Conservation (phyloP, 2,888 invertebrate species). For the Myathropa florea region DNA sequence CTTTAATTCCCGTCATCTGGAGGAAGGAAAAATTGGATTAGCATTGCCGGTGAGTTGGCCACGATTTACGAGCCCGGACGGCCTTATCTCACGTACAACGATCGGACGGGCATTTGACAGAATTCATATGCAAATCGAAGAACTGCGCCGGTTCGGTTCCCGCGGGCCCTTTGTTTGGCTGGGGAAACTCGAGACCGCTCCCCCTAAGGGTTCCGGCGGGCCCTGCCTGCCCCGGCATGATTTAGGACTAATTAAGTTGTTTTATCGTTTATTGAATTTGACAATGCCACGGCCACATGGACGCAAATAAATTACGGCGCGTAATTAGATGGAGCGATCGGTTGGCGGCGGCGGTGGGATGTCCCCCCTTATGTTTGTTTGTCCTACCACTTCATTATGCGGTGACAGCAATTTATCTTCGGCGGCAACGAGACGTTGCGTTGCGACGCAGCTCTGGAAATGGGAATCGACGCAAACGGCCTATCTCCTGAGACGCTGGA, state of each 20-base stretch:
- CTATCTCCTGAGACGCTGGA: slow-evolving; percentile 39
- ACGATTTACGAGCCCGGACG: slow-evolving; percentile 54
- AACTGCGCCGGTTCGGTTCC: not conserved
- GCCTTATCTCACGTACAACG: slow-evolving; percentile 52
- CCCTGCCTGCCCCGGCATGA: slow-evolving; percentile 43
- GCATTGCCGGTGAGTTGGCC: slow-evolving; percentile 18
- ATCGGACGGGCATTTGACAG: slow-evolving; percentile 61
- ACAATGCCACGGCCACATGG: slow-evolving; percentile 66
- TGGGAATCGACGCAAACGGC: slow-evolving; percentile 18
- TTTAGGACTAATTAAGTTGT: slow-evolving; percentile 70
- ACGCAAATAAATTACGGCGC: slow-evolving; percentile 64
- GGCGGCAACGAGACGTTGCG: not conserved
- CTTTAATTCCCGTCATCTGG: slow-evolving; percentile 46
- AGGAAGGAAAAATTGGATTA: slow-evolving; percentile 56
- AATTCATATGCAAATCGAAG: slow-evolving; percentile 63
- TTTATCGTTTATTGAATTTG: slow-evolving; percentile 69
- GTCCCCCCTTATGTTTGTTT: slow-evolving; percentile 56
- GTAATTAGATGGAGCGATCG: slow-evolving; percentile 64
- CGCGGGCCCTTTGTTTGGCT: not conserved
- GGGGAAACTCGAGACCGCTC: slow-evolving; percentile 15
- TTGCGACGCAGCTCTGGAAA: slow-evolving; percentile 25
- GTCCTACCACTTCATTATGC: slow-evolving; percentile 68
- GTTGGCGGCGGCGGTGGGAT: not conserved
- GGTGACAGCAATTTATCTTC: slow-evolving; percentile 70
- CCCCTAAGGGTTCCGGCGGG: not conserved